Evolutionary conservation across 2,113 vertebrate species (phyloP).

Genomic region (Notarius quadriscutis): DNA sequence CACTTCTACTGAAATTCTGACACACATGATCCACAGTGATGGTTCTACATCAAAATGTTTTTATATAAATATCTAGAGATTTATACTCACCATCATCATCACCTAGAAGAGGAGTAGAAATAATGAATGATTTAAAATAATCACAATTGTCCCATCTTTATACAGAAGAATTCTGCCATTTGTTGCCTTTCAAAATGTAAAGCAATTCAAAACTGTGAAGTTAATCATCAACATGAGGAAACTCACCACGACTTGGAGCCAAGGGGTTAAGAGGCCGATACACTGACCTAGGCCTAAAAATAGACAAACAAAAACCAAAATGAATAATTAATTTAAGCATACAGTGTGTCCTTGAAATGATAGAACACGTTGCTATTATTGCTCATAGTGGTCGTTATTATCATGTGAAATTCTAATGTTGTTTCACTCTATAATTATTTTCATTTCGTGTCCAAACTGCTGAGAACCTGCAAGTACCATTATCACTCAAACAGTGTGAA

Average conservation of each 20-base stretch:
- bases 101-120: slow-evolving; percentile 68
- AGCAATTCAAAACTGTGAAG: background rate
- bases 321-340: background rate
- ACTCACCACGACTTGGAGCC: slow-evolving; percentile 82
- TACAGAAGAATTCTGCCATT: background rate
- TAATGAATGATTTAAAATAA: background rate
- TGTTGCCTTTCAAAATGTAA: background rate
- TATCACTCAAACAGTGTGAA: background rate
- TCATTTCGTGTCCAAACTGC: background rate
- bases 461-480: background rate
- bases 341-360: too few relatives aligned
- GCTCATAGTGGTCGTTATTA: too few relatives aligned
- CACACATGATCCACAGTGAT: background rate
- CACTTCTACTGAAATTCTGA: background rate
- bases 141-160: background rate
- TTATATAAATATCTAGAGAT: background rate
- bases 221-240: background rate
- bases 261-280: slow-evolving; percentile 95
- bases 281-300: slow-evolving; percentile 88
- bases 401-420: too few relatives aligned
- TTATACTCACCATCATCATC: slow-evolving; percentile 89
- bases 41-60: background rate
- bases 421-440: background rate
- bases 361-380: background rate
- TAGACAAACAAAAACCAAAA: background rate